Percentiles rank a stretch among this genome's conserved stretches.
These are phyloP conservation scores for Zeuzera pyrina DNA, from an alignment of 2,888 invertebrate genomes.

Conservation along the genomic window DNA sequence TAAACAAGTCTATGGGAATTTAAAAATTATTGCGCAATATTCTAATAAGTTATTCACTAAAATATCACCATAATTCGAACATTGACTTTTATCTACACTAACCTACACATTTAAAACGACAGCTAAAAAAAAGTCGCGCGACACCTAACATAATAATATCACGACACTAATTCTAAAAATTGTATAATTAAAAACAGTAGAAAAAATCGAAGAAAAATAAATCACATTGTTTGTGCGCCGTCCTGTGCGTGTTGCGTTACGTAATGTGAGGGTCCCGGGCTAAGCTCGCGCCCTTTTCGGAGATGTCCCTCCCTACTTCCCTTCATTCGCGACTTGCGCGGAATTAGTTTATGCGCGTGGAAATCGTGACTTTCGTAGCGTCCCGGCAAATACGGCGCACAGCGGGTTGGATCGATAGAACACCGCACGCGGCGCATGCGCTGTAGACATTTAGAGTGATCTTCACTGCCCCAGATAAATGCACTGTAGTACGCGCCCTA, in stretches of 20 bases:
- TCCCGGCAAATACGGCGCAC: conserved; percentile 10
- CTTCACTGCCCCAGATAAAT: conserved; percentile 39
- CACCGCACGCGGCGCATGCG: conserved; percentile 16
- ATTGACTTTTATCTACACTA: conserved; percentile 28
- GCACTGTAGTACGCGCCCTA: conserved; percentile 30
- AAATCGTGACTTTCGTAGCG: conserved; percentile 7
- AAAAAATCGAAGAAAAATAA: conserved; percentile 60
- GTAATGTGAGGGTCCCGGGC: conserved; percentile 63
- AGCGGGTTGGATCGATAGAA: conserved; percentile 21
- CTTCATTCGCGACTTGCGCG: not conserved
- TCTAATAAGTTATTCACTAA: conserved; percentile 17
- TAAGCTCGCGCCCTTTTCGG: conserved; percentile 30
- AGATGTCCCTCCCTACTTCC: conserved; percentile 24
- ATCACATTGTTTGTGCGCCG: conserved; percentile 73
- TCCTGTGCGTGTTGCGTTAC: conserved; percentile 71
- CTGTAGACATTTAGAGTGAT: conserved; percentile 16
- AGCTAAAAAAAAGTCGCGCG: conserved; percentile 44
- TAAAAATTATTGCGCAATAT: conserved; percentile 17
- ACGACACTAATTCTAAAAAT: conserved; percentile 61
- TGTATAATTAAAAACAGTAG: conserved; percentile 68
- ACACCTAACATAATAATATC: conserved; percentile 50
- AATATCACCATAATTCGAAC: conserved; percentile 16
- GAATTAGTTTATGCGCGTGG: conserved; percentile 15
- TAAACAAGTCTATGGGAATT: too few relatives aligned
- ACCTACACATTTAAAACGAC: conserved; percentile 45